Conservation (phyloP, 2,797 vertebrate species). For the Austrolebias charrua region DNA sequence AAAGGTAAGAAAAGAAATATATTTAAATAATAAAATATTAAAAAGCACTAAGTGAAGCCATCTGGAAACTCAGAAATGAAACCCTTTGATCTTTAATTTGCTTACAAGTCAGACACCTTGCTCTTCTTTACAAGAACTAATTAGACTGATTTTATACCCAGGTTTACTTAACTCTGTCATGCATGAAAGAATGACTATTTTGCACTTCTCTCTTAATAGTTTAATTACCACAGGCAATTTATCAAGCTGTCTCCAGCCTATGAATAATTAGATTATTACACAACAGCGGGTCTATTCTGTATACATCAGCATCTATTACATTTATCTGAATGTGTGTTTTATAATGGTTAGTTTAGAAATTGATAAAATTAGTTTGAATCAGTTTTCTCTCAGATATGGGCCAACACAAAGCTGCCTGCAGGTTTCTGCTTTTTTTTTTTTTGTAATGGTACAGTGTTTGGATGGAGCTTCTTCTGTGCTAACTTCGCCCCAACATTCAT, state of each 20-base stretch:
- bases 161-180: conserved; percentile 77
- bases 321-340: conserved; percentile 15
- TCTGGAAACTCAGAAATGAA: conserved; percentile 24
- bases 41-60: conserved; percentile 6
- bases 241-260: conserved; percentile 71
- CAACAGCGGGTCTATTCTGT: conserved; percentile 54
- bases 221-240: conserved; percentile 78
- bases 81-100: conserved; percentile 39
- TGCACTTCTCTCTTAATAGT: conserved; percentile 78
- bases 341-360: conserved; percentile 17
- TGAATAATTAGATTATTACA: conserved; percentile 76
- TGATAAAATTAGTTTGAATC: neutral
- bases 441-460: conserved; percentile 14
- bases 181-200: conserved; percentile 76
- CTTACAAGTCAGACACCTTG: conserved; percentile 54
- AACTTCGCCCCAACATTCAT: conserved; percentile 67
- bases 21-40: conserved; percentile 17
- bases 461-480: conserved; percentile 38
- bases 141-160: conserved; percentile 75
- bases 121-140: conserved; percentile 69
- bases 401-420: neutral
- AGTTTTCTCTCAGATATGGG: neutral
- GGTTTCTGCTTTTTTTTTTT: conserved; percentile 35
- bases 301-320: conserved; percentile 40
- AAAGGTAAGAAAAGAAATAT: neutral